A percentile compares a stretch with the other conserved stretches of the same genome.
These are phyloP conservation scores for Sebastolobus alascanus DNA, from an alignment of 2,797 vertebrate genomes.

Conservation along the genomic window DNA sequence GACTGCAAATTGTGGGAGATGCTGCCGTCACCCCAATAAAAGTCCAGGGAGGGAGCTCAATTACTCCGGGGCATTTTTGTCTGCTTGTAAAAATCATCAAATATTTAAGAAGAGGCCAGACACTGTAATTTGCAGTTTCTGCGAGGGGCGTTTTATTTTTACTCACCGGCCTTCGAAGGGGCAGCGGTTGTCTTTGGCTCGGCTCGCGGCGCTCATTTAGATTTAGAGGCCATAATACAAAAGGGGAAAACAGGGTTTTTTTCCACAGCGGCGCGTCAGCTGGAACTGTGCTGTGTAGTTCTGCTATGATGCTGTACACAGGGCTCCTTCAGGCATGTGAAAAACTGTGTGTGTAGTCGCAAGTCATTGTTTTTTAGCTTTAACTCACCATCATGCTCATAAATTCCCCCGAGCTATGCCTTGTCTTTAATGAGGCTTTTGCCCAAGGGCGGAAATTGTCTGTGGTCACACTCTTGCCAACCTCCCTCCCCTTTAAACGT, in stretches of 20 bases:
- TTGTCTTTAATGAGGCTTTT: conserved; percentile 68
- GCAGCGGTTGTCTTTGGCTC: conserved; percentile 81
- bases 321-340: conserved; percentile 20
- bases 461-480: conserved; percentile 66
- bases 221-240: conserved; percentile 74
- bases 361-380: conserved; percentile 68
- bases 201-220: conserved; percentile 66
- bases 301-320: conserved; percentile 34
- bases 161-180: conserved; percentile 67
- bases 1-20: conserved; percentile 71
- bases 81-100: conserved; percentile 83
- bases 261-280: conserved; percentile 34
- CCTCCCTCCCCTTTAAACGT: conserved; percentile 54
- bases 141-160: conserved; percentile 78
- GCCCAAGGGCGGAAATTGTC: conserved; percentile 57
- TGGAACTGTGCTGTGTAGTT: conserved; percentile 37
- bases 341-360: conserved; percentile 31
- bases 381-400: conserved; percentile 53
- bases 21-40: conserved; percentile 83
- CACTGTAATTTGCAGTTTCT: conserved; percentile 77
- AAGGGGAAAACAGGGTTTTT: conserved; percentile 67
- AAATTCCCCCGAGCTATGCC: conserved; percentile 54
- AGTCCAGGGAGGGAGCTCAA: conserved; percentile 70
- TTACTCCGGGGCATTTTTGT: conserved; percentile 73
- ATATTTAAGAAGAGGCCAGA: conserved; percentile 76